Evolutionary conservation across 37 sponge, comb jelly and placozoan genomes (phyloP), one percentile per base, ranked within the genome.

Genomic region (Ephydatia muelleri): DNA sequence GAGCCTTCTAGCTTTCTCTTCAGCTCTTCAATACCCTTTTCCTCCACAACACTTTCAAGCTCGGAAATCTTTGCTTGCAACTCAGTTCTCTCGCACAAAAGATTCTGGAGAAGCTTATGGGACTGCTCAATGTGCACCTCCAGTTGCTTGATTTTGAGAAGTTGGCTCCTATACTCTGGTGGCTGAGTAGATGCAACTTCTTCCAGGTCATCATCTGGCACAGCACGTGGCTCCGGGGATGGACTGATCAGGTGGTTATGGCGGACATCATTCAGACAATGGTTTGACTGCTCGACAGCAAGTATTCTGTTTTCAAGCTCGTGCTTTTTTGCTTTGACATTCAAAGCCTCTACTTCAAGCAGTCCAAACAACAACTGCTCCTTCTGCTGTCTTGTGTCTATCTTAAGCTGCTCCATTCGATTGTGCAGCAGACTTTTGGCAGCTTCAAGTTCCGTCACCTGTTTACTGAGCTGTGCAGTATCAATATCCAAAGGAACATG

Each of bases 271-370:
- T 57, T 57, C 9, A 57, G 19, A 1, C 19, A 5, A 57, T 14
- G 37, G 16, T 86, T 78, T 31, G 27, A 73, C 22, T 76, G 71
- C 37, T 86, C 89, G 43, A 86, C 8, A 38, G 32, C 86, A 12
- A 85, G 84, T 34, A 82, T 32, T 31, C 68, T 77, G 39, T 74
- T 86, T 66, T 89, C 93, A 11, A 93, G 21, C 19, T 89, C 86
- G 38, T 80, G 86, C 70, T 86, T 87, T 19, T 83, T 67, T 26
- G 84, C 64, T 72, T 80, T 83, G 22, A 93, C 28, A 73, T 49
- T 86, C 5, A 86, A 70, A 22, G 80, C 16, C 66, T 93, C 90
- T 27, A 93, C 80, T 39, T 93, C 90, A 89, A 93, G 83, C 34
- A 93, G 80, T 22, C 89, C 89, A 30, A 86, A 66, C 1, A 89